Percentiles rank a stretch among this genome's conserved stretches.
Conservation (phyloP, 2,888 invertebrate species). For the Polia nebulosa region DNA sequence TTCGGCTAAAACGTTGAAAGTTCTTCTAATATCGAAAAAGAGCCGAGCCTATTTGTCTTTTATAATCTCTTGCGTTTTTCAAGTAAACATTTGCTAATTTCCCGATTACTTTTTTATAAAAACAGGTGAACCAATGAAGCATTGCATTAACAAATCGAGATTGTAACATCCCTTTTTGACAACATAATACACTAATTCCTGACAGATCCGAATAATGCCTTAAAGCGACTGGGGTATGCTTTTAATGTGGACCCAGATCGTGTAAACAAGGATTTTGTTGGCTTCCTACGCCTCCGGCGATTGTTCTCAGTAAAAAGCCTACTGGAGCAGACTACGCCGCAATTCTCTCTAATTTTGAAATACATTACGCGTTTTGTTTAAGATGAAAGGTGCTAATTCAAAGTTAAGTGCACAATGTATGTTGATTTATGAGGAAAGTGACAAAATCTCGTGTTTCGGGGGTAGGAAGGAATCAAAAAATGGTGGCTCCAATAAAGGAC, state of each 20-base stretch:
- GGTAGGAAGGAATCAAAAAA: slow-evolving; percentile 91
- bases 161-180: slow-evolving; percentile 70
- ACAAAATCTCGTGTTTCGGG: slow-evolving; percentile 32
- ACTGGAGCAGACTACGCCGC: not conserved
- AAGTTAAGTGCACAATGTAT: slow-evolving; percentile 35
- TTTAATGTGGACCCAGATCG: slow-evolving; percentile 81
- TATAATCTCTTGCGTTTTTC: too few species aligned
- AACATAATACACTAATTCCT: slow-evolving; percentile 74
- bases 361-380: slow-evolving; percentile 36
- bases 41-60: too few species aligned
- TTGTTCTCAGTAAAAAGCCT: slow-evolving; percentile 46
- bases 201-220: slow-evolving; percentile 81
- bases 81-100: not conserved
- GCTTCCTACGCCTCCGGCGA: slow-evolving; percentile 76
- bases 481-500: slow-evolving; percentile 93
- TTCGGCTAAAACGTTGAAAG: not conserved
- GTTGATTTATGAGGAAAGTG: not conserved
- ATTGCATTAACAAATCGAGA: slow-evolving; percentile 40
- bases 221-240: slow-evolving; percentile 81
- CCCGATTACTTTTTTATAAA: not conserved
- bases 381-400: rapidly evolving
- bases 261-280: slow-evolving; percentile 87
- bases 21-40: too few species aligned
- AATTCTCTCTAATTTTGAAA: not conserved
- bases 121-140: slow-evolving; percentile 2